These are phyloP conservation scores for Pantala flavescens DNA, from an alignment of 1,140 invertebrate genomes.

Conservation along the genomic window DNA sequence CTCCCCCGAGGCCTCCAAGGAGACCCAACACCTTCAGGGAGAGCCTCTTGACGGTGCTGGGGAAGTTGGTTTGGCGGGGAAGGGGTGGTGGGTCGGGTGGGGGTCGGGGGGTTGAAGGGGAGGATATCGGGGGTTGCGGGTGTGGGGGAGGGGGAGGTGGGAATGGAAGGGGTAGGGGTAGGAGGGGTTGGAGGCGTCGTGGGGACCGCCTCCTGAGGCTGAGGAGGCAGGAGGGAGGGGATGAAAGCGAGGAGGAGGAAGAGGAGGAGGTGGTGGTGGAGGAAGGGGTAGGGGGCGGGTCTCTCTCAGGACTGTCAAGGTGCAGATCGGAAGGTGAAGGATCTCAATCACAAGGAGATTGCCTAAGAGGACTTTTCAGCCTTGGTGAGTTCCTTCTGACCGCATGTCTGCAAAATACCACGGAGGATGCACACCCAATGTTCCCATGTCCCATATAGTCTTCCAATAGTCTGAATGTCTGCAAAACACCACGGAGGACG, in stretches of 20 bases:
- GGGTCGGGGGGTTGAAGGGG: background rate
- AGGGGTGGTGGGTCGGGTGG: background rate
- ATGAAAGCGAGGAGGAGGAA: background rate
- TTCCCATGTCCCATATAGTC: no score
- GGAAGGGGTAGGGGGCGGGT: background rate
- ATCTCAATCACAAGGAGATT: background rate
- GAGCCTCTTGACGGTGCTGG: background rate
- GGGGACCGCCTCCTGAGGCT: background rate
- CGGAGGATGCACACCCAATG: no score
- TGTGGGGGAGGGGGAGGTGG: background rate
- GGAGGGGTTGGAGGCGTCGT: background rate
- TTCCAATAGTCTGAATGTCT: no score
- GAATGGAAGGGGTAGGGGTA: background rate
- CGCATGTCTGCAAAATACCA: background rate
- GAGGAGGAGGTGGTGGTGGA: background rate
- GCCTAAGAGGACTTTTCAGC: background rate
- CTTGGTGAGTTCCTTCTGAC: background rate
- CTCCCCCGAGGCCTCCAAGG: background rate
- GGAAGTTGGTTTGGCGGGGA: background rate
- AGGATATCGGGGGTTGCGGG: background rate
- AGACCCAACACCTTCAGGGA: background rate
- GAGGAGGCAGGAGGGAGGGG: background rate
- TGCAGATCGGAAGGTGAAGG: background rate
- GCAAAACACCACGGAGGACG: no score
- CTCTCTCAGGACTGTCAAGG: background rate